These are phyloP conservation scores for Champsocephalus esox DNA, from an alignment of 2,797 vertebrate genomes.

Conservation along the genomic window DNA sequence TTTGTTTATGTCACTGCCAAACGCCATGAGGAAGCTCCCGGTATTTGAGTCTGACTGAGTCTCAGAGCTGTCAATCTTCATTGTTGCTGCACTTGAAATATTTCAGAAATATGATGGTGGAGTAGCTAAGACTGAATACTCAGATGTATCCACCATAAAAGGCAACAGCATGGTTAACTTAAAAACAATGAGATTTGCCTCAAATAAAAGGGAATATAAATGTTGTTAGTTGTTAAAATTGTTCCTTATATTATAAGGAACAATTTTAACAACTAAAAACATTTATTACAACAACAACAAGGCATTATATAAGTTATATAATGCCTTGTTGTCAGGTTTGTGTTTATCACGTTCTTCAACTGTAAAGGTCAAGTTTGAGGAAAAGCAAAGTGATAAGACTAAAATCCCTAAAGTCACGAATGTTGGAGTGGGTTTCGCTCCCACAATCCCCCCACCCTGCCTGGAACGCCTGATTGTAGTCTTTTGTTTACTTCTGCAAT, in stretches of 20 bases:
- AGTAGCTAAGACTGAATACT: background rate
- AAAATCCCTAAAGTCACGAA: too few relatives aligned
- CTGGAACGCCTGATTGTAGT: too few relatives aligned
- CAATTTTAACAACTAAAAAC: too few relatives aligned
- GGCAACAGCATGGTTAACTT: background rate
- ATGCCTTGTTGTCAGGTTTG: too few relatives aligned
- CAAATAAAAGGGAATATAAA: background rate
- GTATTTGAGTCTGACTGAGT: constrained; percentile 20
- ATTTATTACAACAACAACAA: too few relatives aligned
- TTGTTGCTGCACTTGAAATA: background rate
- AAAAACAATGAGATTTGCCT: background rate
- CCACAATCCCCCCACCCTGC: too few relatives aligned
- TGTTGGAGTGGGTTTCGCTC: too few relatives aligned
- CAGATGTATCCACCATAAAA: background rate
- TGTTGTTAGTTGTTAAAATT: too few relatives aligned
- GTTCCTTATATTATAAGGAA: too few relatives aligned
- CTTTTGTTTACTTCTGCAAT: too few relatives aligned
- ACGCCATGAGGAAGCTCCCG: constrained; percentile 12
- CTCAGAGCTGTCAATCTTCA: constrained; percentile 28
- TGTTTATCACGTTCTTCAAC: too few relatives aligned
- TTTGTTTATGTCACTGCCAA: constrained; percentile 19
- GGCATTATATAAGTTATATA: too few relatives aligned
- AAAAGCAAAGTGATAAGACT: background rate
- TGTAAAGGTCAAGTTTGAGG: background rate
- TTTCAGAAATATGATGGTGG: background rate